A percentile compares a stretch with the other conserved stretches of the same genome.
Conservation (phyloP, 2,888 invertebrate species). For the Drosophila eohydei region DNA sequence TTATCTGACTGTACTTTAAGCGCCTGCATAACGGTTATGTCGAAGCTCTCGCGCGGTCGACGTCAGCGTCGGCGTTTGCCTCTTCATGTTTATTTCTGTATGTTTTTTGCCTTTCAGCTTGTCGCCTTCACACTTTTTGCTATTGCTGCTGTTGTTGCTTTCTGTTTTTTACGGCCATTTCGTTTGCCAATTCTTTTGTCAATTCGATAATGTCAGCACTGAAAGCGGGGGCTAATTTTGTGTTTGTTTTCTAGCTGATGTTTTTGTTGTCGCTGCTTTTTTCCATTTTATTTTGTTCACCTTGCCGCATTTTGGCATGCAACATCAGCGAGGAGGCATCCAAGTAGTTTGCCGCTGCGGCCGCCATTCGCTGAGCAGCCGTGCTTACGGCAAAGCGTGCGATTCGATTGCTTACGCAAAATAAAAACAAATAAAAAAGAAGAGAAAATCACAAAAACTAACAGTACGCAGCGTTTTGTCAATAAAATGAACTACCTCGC, state of each 20-base stretch:
- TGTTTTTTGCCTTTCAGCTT: constrained; percentile 6
- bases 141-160: not conserved
- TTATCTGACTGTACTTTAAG: constrained; percentile 7
- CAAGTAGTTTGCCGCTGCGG: constrained; percentile 27
- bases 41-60: constrained; percentile 12
- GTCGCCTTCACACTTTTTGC: constrained; percentile 15
- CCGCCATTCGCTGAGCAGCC: constrained; percentile 25
- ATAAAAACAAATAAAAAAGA: not conserved
- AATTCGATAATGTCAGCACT: constrained; percentile 46
- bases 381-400: constrained; percentile 34
- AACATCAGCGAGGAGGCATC: constrained; percentile 23
- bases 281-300: constrained; percentile 34
- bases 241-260: not conserved
- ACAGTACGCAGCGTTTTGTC: constrained; percentile 12
- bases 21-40: constrained; percentile 17
- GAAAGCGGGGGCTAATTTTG: constrained; percentile 16
- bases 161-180: constrained; percentile 50
- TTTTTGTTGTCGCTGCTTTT: constrained; percentile 34
- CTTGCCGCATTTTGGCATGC: constrained; percentile 45
- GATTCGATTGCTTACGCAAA: constrained; percentile 29
- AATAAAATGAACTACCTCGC: constrained; percentile 47
- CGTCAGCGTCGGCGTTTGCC: constrained; percentile 9
- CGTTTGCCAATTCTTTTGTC: constrained; percentile 51
- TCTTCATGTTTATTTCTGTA: constrained; percentile 7
- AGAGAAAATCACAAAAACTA: not conserved